These are phyloP conservation scores for Ladona fulva DNA, from an alignment of 1,140 invertebrate species.

Conservation along the genomic window DNA sequence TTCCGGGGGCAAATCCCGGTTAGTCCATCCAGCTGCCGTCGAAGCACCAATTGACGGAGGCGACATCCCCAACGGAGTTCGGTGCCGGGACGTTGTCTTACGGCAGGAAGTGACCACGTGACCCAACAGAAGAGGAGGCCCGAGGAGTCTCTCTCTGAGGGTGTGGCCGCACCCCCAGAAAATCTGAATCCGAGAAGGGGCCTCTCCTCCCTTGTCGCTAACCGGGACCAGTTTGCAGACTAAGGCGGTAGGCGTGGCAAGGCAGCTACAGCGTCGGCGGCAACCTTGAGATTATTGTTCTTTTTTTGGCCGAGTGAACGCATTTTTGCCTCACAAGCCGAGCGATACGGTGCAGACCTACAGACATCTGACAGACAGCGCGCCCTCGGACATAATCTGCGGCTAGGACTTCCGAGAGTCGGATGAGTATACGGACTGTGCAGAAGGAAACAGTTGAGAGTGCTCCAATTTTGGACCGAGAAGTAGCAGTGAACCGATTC, in stretches of 20 bases:
- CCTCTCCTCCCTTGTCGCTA: neutral
- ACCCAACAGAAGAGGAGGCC: neutral
- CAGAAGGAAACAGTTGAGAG: neutral
- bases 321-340: neutral
- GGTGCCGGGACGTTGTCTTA: neutral
- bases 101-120: neutral
- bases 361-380: neutral
- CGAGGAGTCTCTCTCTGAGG: neutral
- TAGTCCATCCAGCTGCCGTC: neutral
- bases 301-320: conserved; percentile 4
- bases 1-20: neutral
- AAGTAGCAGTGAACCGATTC: neutral
- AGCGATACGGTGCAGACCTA: neutral
- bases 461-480: neutral
- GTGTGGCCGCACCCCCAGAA: neutral
- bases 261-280: neutral
- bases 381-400: neutral
- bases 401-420: neutral
- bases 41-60: neutral
- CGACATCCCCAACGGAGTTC: neutral
- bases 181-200: neutral
- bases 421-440: neutral
- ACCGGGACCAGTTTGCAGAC: conserved; percentile 6
- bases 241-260: conserved; percentile 6
- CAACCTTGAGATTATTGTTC: conserved; percentile 4